Evolutionary conservation across 2,797 vertebrate species (phyloP), one percentile per base, ranked within the genome.

Genomic region (Anableps anableps): DNA sequence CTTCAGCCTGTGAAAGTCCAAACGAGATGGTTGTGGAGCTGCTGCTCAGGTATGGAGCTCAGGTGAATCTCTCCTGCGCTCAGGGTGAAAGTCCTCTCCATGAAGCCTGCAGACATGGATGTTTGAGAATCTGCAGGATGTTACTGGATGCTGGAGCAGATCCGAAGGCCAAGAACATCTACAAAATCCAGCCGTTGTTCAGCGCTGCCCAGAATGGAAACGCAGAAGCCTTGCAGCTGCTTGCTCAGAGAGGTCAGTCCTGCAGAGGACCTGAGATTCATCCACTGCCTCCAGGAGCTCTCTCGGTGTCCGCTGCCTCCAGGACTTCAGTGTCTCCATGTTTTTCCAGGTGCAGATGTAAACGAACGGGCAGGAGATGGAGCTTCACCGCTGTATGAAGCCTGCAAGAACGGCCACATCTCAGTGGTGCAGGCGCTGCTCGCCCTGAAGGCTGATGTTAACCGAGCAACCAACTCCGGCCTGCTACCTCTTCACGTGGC

Each of bases 401-500:
- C 97, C 79, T 94, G 92, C 85, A 98, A 97, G 93, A 98, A 97
- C 0, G 96, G 95, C 5, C 96, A 97, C 0, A 50, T 93, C 13
- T 74, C 82, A 0, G 91, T 95, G 31, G 97, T 97, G 88, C 94
- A 96, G 72, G 93, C 95, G 41, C 96, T 98, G 51, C 91, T 98
- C 79, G 92, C 94, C 3, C 96, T 97, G 79, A 96, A 86, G 4
- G 97, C 97, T 0, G 96, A 98, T 1, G 94, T 96, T 78, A 97
- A 98, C 93, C 96, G 88, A 92, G 74, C 95, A 45, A 96, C 95
- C 77, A 97, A 95, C 84, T 94, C 97, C 0, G 96, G 96, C 2
- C 78, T 96, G 48, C 91, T 98, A 36, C 97, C 97, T 3, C 95
- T 98, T 75, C 97, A 97, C 29, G 88, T 97, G 1, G 97, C 97